These are phyloP conservation scores for Rhabdornis inornatus DNA, from an alignment of 2,113 vertebrate genomes.

Conservation along the genomic window DNA sequence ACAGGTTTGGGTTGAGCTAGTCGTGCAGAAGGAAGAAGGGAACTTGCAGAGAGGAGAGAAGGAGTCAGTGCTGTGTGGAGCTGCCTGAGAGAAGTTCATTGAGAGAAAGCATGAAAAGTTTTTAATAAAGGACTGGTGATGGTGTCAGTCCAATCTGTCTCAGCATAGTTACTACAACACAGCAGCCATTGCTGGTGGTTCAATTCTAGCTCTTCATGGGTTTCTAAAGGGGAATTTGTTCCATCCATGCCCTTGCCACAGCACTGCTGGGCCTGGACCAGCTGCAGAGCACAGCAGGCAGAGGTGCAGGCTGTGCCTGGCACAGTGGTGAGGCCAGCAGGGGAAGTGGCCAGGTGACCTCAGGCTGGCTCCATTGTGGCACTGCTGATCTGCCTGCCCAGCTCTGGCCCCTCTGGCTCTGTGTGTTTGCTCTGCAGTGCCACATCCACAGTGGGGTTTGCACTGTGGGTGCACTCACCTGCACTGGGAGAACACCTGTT, in stretches of 20 bases:
- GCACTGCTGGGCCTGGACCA: rapidly evolving
- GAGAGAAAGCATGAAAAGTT: too few species aligned
- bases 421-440: rapidly evolving
- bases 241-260: rapidly evolving
- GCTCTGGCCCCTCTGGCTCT: background rate
- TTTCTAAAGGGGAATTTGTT: background rate
- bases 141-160: too few species aligned
- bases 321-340: rapidly evolving
- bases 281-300: background rate
- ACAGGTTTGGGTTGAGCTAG: too few species aligned
- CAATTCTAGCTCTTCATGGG: background rate
- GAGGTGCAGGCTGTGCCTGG: background rate
- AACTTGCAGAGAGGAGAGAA: too few species aligned
- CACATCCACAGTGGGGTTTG: background rate
- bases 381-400: background rate
- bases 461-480: rapidly evolving
- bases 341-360: background rate
- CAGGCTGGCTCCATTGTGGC: background rate
- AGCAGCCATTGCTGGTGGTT: background rate
- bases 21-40: too few species aligned
- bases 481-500: background rate
- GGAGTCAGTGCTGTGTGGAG: too few species aligned
- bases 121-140: too few species aligned
- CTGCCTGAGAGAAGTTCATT: too few species aligned
- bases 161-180: too few species aligned